Conservation (phyloP, 2,888 invertebrate species). For the Drosophila multiciliata region DNA sequence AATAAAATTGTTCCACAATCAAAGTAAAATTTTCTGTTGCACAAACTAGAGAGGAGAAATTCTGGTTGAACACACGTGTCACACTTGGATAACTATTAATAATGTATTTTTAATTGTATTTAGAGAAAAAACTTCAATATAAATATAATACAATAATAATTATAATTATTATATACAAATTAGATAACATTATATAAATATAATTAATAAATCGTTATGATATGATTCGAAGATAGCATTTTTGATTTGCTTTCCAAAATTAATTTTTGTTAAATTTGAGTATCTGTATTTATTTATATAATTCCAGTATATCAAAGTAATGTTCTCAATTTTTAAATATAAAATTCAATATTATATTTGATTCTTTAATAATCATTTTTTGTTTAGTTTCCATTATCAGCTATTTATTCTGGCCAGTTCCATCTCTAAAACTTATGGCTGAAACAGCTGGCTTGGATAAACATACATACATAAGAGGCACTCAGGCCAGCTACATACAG, state of each 20-base stretch:
- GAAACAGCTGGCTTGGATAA: conserved; percentile 34
- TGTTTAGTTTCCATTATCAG: not conserved
- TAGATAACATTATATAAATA: not conserved
- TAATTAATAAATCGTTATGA: not conserved
- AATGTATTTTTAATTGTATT: not conserved
- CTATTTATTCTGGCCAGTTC: not conserved
- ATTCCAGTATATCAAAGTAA: not conserved
- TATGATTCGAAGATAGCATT: not conserved
- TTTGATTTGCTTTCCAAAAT: not conserved
- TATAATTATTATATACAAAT: not conserved
- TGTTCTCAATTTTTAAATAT: not conserved
- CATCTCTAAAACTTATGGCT: conserved; percentile 44
- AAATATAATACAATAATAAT: not conserved
- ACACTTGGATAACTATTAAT: not conserved
- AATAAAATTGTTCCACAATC: conserved; percentile 82
- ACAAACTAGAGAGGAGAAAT: conserved; percentile 44
- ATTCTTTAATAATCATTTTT: not conserved
- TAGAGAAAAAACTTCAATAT: not conserved
- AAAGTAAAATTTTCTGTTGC: conserved; percentile 70
- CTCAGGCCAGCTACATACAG: conserved; percentile 12
- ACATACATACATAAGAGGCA: conserved; percentile 6
- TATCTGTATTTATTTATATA: too few species aligned
- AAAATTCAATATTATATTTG: not conserved
- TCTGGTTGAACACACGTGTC: not conserved
- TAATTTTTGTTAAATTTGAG: not conserved